Evolutionary conservation across 2,888 invertebrate species (phyloP).

Genomic region (Cantharis lateralis): DNA sequence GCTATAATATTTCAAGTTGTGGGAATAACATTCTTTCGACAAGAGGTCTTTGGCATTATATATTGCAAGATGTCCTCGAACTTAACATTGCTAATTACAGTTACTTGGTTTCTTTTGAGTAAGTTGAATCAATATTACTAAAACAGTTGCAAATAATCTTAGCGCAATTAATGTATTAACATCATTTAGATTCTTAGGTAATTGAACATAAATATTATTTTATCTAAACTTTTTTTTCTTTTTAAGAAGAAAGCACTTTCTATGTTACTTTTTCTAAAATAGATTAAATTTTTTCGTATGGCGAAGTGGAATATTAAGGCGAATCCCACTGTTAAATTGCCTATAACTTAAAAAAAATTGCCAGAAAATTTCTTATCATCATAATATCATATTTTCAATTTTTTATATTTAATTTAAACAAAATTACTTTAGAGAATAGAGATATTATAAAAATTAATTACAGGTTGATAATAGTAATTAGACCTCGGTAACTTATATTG

Average conservation of each 20-base stretch:
- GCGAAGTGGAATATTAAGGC: neutral
- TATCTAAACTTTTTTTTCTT: neutral
- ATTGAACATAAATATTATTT: neutral
- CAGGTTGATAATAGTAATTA: neutral
- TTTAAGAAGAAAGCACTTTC: neutral
- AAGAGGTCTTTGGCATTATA: conserved; percentile 14
- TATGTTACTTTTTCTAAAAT: neutral
- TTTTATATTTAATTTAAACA: neutral
- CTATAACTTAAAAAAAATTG: neutral
- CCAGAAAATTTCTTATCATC: neutral
- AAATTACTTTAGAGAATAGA: no score
- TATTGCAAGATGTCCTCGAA: conserved; percentile 16
- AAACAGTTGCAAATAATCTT: conserved; percentile 1
- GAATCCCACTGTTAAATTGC: neutral
- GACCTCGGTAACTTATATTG: neutral
- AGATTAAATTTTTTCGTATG: neutral
- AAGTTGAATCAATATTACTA: neutral
- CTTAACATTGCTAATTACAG: conserved; percentile 12
- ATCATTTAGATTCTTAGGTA: neutral
- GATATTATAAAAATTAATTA: neutral
- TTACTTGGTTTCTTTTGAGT: conserved; percentile 4
- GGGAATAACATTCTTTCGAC: conserved; percentile 11
- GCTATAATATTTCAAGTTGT: conserved; percentile 7
- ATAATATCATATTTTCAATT: neutral
- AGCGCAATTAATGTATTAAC: neutral